phyloP scores from a whole-genome alignment of 2,888 invertebrate species.

The Ophion ellenae region DNA sequence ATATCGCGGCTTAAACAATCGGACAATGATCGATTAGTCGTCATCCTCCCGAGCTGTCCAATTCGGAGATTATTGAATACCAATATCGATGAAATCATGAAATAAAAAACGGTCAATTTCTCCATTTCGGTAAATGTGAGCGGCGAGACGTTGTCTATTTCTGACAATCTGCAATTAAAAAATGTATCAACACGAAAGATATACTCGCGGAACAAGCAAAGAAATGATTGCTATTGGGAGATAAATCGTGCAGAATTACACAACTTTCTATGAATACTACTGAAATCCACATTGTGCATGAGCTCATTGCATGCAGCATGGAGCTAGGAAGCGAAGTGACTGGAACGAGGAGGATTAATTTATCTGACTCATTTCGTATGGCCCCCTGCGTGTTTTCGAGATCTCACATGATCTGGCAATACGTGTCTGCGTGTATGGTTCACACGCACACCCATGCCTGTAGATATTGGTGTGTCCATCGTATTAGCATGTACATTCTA shows the following conservation, averaged over 20 bases:
- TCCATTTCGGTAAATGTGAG: neutral
- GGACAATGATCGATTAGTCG: too few relatives aligned
- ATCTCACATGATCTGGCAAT: neutral
- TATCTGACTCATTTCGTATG: conserved; percentile 51
- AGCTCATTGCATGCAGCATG: conserved; percentile 12
- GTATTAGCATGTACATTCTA: neutral
- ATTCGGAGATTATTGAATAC: too few relatives aligned
- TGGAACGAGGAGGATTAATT: conserved; percentile 48
- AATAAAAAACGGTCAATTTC: neutral
- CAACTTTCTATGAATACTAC: neutral
- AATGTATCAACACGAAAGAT: neutral
- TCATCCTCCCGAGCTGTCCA: too few relatives aligned
- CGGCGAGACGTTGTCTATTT: neutral
- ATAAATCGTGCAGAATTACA: neutral
- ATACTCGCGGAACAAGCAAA: neutral
- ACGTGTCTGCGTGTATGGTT: neutral
- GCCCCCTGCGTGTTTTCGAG: conserved; percentile 46
- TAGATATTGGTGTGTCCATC: neutral
- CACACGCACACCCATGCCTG: neutral
- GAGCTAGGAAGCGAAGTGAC: conserved; percentile 20
- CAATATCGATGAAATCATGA: neutral
- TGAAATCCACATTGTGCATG: neutral
- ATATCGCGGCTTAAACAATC: too few relatives aligned
- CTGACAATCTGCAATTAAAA: neutral
- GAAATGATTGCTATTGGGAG: neutral